Percentiles rank a stretch among this genome's conserved stretches.
phyloP scores from a whole-genome alignment of 2,888 invertebrate genomes.

The Chloromyia formosa region DNA sequence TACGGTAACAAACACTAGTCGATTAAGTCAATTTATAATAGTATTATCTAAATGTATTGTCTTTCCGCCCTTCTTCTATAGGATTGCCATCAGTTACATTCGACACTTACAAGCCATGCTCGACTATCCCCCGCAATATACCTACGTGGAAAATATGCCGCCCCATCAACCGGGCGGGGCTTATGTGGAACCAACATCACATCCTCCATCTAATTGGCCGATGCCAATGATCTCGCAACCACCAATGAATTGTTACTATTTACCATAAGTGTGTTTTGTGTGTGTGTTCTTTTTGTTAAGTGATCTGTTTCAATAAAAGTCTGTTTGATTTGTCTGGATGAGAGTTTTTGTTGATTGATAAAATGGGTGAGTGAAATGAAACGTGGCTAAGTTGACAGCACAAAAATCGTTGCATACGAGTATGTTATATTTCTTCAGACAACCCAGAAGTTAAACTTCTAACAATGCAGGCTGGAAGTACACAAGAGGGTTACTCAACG shows the following conservation, averaged over 20 bases:
- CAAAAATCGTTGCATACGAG: too few relatives aligned
- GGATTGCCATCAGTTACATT: constrained; percentile 80
- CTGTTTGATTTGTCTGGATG: not conserved
- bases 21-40: too few relatives aligned
- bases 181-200: constrained; percentile 10
- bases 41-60: constrained; percentile 1
- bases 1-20: constrained; percentile 68
- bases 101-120: constrained; percentile 74
- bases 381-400: too few relatives aligned
- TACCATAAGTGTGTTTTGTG: constrained; percentile 33
- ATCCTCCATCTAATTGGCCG: constrained; percentile 33
- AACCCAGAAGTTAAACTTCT: too few relatives aligned
- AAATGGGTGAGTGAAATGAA: too few relatives aligned
- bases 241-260: constrained; percentile 45
- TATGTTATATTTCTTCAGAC: too few relatives aligned
- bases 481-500: too few relatives aligned
- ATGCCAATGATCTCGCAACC: constrained; percentile 43
- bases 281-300: too few relatives aligned
- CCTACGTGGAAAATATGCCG: constrained; percentile 9
- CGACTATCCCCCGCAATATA: constrained; percentile 53
- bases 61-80: constrained; percentile 55
- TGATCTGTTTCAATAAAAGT: not conserved
- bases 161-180: not conserved
- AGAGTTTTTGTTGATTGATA: not conserved
- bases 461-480: too few relatives aligned